phyloP scores from a whole-genome alignment of 2,113 vertebrate genomes.

The Murina feae region DNA sequence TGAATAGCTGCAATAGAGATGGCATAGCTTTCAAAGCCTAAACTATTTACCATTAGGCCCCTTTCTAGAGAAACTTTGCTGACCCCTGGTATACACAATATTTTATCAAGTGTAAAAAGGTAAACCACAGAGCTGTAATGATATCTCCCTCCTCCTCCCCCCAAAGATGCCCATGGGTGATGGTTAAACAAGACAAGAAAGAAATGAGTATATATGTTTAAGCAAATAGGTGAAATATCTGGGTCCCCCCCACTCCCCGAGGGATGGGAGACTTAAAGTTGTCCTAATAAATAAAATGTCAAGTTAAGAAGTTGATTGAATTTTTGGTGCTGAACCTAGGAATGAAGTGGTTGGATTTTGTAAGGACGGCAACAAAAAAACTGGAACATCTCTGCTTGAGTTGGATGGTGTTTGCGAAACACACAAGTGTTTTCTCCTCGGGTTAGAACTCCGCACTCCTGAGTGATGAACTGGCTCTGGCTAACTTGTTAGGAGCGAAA shows the following conservation, averaged over 20 bases:
- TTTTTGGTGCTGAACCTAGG: neutral
- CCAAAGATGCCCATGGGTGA: neutral
- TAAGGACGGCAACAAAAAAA: neutral
- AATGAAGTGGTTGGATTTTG: neutral
- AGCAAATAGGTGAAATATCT: neutral
- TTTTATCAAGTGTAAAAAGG: neutral
- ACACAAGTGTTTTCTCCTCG: neutral
- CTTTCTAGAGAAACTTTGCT: neutral
- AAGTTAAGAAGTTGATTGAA: neutral
- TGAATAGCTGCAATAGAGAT: neutral
- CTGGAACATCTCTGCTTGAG: neutral
- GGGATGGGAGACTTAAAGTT: neutral
- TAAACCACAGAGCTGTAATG: neutral
- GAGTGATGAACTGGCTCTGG: conserved; percentile 31
- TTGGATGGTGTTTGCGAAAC: neutral
- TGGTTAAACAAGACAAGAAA: neutral
- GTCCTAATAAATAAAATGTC: neutral
- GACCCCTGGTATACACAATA: neutral
- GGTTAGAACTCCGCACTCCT: neutral
- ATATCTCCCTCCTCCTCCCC: neutral
- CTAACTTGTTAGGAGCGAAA: conserved; percentile 43
- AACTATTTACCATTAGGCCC: neutral
- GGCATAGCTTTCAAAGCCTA: neutral
- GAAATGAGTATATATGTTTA: neutral
- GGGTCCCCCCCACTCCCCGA: neutral